A percentile compares a stretch with the other conserved stretches of the same genome.
Evolutionary conservation across 2,797 vertebrate genomes (phyloP).

Genomic region (Macrochelys suwanniensis): DNA sequence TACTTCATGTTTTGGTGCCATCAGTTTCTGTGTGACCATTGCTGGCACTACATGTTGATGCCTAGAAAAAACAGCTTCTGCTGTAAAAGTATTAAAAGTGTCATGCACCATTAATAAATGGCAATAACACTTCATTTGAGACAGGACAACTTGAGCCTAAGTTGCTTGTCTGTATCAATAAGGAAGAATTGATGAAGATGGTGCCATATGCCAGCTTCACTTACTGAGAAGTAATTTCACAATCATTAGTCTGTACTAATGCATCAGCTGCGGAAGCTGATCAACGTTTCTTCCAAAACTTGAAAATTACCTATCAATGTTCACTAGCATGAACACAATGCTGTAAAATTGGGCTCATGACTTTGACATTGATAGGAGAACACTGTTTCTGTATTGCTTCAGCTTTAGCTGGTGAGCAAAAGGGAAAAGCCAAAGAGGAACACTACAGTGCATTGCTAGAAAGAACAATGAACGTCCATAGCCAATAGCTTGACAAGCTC

Average conservation of each 20-base stretch:
- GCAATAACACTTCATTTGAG: conserved; percentile 25
- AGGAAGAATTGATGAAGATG: conserved; percentile 22
- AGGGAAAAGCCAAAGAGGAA: background rate
- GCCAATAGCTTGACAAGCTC: background rate
- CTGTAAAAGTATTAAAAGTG: background rate
- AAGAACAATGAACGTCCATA: background rate
- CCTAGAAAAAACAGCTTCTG: background rate
- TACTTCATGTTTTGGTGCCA: background rate
- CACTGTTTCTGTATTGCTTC: background rate
- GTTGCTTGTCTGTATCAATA: conserved; percentile 5
- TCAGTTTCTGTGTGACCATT: background rate
- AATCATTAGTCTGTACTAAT: conserved; percentile 31
- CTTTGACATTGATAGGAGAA: background rate
- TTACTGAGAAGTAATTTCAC: conserved; percentile 31
- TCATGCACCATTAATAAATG: conserved; percentile 13
- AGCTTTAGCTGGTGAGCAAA: background rate
- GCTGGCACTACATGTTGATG: background rate
- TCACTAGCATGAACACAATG: conserved; percentile 18
- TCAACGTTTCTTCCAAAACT: conserved; percentile 30
- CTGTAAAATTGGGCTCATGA: conserved; percentile 21
- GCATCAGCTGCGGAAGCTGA: background rate
- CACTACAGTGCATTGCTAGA: background rate
- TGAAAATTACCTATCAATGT: conserved; percentile 36
- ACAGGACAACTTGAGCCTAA: conserved; percentile 11
- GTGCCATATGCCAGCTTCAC: background rate